These are phyloP conservation scores for Dolomedes plantarius DNA, from an alignment of 2,888 invertebrate species.

Conservation along the genomic window DNA sequence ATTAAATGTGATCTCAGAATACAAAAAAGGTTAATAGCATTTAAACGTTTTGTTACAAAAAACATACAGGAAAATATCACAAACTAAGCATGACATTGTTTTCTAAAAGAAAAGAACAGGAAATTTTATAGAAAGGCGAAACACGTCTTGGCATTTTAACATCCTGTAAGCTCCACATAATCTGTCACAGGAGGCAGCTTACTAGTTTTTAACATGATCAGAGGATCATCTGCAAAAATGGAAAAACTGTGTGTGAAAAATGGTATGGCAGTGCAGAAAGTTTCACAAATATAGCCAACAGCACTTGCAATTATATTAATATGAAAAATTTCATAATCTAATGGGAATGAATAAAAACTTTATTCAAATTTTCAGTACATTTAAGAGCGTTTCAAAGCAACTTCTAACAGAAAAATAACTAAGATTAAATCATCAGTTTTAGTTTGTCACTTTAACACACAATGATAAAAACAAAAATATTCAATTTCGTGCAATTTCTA, in stretches of 20 bases:
- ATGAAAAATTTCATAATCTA: too few species aligned
- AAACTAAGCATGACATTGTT: conserved; percentile 57
- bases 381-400: too few species aligned
- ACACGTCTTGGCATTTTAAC: conserved; percentile 63
- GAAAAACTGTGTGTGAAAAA: neutral
- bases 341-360: too few species aligned
- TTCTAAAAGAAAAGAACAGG: conserved; percentile 19
- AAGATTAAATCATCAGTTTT: too few species aligned
- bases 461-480: neutral
- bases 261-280: neutral
- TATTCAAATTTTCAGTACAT: too few species aligned
- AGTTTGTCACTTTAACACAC: too few species aligned
- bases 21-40: conserved; percentile 50
- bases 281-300: neutral
- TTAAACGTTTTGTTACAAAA: conserved; percentile 35
- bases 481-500: too few species aligned
- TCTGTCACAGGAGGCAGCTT: conserved; percentile 62
- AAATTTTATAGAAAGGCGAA: conserved; percentile 56
- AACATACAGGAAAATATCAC: conserved; percentile 58
- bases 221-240: conserved; percentile 33
- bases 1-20: conserved; percentile 41
- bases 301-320: too few species aligned
- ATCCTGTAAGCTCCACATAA: conserved; percentile 62
- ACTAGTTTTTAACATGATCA: conserved; percentile 43
- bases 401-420: too few species aligned